Percentiles rank a stretch among this genome's conserved stretches.
Evolutionary conservation across 2,797 vertebrate genomes (phyloP).

Genomic region (Otolemur crassicaudatus): DNA sequence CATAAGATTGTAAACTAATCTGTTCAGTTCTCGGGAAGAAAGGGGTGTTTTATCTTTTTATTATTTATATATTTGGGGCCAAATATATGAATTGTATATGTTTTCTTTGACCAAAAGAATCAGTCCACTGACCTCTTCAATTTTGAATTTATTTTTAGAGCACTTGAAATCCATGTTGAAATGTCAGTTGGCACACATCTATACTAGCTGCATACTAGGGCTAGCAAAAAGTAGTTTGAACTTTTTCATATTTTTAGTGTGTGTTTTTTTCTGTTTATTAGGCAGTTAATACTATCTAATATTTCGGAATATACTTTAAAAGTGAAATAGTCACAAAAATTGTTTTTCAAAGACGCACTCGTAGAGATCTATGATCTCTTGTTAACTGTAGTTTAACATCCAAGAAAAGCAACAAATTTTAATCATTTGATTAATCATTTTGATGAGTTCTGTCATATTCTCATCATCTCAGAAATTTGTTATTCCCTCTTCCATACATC

Average conservation of each 20-base stretch:
- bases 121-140: background rate
- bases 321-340: background rate
- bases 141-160: conserved; percentile 28
- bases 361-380: background rate
- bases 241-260: background rate
- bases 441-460: background rate
- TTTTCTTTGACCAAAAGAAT: conserved; percentile 11
- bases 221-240: background rate
- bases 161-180: conserved; percentile 1
- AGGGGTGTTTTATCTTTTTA: background rate
- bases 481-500: background rate
- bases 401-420: background rate
- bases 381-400: background rate
- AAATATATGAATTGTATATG: background rate
- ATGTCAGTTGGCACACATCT: background rate
- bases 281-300: background rate
- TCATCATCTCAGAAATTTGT: background rate
- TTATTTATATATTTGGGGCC: background rate
- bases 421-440: background rate
- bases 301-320: background rate
- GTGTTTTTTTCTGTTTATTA: background rate
- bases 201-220: background rate
- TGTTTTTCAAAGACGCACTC: background rate
- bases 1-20: background rate
- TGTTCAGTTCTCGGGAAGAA: background rate